Base-by-base conservation (phyloP, 2,888 invertebrate genomes). In the Agrilus mali region DNA sequence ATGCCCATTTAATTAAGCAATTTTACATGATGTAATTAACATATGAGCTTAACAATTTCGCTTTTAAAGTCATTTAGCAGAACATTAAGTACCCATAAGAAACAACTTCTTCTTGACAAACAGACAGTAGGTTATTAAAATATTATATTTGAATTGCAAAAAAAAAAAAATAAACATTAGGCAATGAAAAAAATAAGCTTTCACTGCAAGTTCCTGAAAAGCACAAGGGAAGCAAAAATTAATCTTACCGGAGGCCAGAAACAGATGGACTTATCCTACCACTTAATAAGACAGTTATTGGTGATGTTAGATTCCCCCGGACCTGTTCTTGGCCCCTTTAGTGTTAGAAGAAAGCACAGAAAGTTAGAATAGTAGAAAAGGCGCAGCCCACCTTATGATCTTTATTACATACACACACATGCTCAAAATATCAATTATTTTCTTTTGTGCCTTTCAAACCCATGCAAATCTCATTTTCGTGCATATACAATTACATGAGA, bases 261-360 rank as follows among this genome's bases (percentile, higher is more conserved):
- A 52, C 47, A 31, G 60, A 58, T 41, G 64, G 63, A 56, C 63
- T 65, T 53, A 60, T 57, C 51, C 63, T 58, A 53, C 63, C 64
- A 46, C 55, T 56, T 52, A 60, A 53, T 46, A 60, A 57, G 47
- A 60, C 56, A 50, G 60, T 55, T 47, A 60, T 59, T 54, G 61
- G 52, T 55, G 60, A 58, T 52, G 58, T 55, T 53, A 60, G 51
- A 50, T 59, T 57, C 56, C 58, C 59, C 55, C 57, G 54, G 45
- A 57, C 56, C 51, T 55, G 57, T 31, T 50, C 51, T 38, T 49
- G 46, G 34, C 42, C 40, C 44, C 46, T 49, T 43, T 43, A 43
- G 43, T 46, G 39, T 42, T 45, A 45, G 42, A 40, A 43, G 15
- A 45, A 17, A 38, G 20, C 38, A 38, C 17, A 17, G 17, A 38